A percentile compares a stretch with the other conserved stretches of the same genome.
Evolutionary conservation across 2,888 invertebrate genomes (phyloP).

Genomic region (Taenaris catops): DNA sequence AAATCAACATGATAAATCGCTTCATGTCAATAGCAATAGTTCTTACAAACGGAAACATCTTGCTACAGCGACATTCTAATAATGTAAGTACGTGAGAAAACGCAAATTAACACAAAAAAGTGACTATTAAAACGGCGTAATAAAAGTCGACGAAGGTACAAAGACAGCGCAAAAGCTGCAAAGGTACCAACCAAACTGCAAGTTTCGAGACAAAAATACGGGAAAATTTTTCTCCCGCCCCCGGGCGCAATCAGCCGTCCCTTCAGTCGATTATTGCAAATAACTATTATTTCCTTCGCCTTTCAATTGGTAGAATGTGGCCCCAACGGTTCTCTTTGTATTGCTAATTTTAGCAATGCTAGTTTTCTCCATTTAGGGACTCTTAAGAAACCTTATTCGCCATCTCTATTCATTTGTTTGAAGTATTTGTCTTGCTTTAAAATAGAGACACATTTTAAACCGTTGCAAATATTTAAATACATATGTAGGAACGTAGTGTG

Average conservation of each 20-base stretch:
- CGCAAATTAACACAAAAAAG: too few species aligned
- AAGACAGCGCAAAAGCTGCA: not conserved
- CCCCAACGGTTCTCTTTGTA: conserved; percentile 40
- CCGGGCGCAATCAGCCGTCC: conserved; percentile 74
- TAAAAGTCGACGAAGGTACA: not conserved
- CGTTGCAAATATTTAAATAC: too few species aligned
- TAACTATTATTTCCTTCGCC: conserved; percentile 69
- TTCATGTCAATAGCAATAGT: too few species aligned
- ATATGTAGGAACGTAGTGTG: too few species aligned
- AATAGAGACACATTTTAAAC: too few species aligned
- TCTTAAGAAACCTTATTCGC: conserved; percentile 27
- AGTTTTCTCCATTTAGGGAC: conserved; percentile 50
- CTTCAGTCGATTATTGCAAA: conserved; percentile 70
- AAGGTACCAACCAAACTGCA: conserved; percentile 35
- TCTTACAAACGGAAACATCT: too few species aligned
- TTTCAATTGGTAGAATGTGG: conserved; percentile 62
- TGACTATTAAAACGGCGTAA: too few species aligned
- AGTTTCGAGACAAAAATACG: conserved; percentile 47
- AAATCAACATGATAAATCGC: too few species aligned
- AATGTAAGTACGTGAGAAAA: too few species aligned
- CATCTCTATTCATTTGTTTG: conserved; percentile 12
- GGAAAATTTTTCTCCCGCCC: conserved; percentile 50
- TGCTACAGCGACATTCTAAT: too few species aligned
- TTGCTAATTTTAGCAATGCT: conserved; percentile 64
- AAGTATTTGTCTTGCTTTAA: too few species aligned